Percentiles rank a stretch among this genome's conserved stretches.
Conservation (phyloP, 2,797 vertebrate species). For the Myripristis jacobus region DNA sequence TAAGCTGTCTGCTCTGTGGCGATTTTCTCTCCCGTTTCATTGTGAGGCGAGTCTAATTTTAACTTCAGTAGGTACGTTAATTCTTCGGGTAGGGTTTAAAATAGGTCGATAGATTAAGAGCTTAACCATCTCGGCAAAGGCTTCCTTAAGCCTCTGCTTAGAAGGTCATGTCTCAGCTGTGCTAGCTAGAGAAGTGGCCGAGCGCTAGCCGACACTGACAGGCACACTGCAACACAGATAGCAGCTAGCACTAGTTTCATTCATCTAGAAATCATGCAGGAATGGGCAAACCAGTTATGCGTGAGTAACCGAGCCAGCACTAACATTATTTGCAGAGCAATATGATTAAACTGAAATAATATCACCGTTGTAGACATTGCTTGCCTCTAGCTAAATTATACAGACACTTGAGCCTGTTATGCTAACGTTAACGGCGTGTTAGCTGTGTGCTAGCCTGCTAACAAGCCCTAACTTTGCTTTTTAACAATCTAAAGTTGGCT, state of each 20-base stretch:
- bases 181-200: conserved; percentile 51
- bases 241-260: conserved; percentile 66
- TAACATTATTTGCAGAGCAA: neutral
- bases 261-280: conserved; percentile 80
- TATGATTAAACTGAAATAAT: neutral
- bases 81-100: conserved; percentile 62
- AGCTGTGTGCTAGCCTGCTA: conserved; percentile 59
- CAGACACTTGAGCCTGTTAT: conserved; percentile 26
- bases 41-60: conserved; percentile 50
- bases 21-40: conserved; percentile 52
- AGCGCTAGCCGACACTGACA: conserved; percentile 72
- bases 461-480: conserved; percentile 14
- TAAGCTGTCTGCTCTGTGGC: conserved; percentile 63
- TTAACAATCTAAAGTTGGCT: conserved; percentile 6
- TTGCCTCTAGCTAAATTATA: neutral
- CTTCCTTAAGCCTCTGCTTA: conserved; percentile 74
- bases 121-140: conserved; percentile 76
- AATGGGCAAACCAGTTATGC: conserved; percentile 86
- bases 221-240: conserved; percentile 50
- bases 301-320: conserved; percentile 75
- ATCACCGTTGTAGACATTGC: neutral
- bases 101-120: conserved; percentile 79
- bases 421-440: conserved; percentile 48
- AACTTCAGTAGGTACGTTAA: conserved; percentile 69
- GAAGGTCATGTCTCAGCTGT: conserved; percentile 81